Evolutionary conservation across 1,140 invertebrate genomes (phyloP).

Genomic region (Drosophila nigromelanica): DNA sequence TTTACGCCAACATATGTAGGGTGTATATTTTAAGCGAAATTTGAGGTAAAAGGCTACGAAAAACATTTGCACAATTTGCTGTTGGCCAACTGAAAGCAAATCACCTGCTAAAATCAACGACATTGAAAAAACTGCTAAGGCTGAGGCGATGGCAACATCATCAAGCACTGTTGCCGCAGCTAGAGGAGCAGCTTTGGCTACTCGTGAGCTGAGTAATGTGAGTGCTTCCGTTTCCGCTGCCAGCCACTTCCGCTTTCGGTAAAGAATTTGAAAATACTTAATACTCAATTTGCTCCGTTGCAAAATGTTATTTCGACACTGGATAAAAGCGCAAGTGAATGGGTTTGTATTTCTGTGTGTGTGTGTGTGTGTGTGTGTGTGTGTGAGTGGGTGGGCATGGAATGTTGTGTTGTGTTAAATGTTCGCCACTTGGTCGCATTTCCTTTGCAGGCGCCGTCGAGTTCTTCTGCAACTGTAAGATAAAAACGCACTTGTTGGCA

Average conservation of each 20-base stretch:
- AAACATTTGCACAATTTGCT: conserved; percentile 28
- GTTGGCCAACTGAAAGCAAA: conserved; percentile 22
- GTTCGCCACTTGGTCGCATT: conserved; percentile 53
- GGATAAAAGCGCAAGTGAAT: conserved; percentile 3
- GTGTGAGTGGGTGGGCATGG: conserved; percentile 13
- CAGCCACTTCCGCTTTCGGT: conserved; percentile 86
- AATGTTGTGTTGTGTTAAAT: conserved; percentile 65
- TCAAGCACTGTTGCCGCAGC: conserved; percentile 6
- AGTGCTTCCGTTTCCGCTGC: conserved; percentile 73
- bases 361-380: background rate
- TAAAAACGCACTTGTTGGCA: conserved; percentile 64
- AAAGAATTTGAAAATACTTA: conserved; percentile 73
- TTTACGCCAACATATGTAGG: conserved; percentile 8
- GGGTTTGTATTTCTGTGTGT: background rate
- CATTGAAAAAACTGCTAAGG: conserved; percentile 4
- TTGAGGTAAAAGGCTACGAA: conserved; percentile 8
- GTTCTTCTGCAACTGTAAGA: conserved; percentile 51
- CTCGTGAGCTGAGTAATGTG: conserved; percentile 67
- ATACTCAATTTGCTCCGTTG: conserved; percentile 71
- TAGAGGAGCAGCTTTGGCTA: conserved; percentile 39
- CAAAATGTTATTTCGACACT: conserved; percentile 40
- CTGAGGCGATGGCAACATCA: conserved; percentile 15
- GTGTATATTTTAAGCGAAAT: conserved; percentile 3
- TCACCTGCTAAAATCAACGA: conserved; percentile 43
- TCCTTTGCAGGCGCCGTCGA: conserved; percentile 27